Conservation (phyloP, 1,140 invertebrate species). For the Chlorops oryzae region DNA sequence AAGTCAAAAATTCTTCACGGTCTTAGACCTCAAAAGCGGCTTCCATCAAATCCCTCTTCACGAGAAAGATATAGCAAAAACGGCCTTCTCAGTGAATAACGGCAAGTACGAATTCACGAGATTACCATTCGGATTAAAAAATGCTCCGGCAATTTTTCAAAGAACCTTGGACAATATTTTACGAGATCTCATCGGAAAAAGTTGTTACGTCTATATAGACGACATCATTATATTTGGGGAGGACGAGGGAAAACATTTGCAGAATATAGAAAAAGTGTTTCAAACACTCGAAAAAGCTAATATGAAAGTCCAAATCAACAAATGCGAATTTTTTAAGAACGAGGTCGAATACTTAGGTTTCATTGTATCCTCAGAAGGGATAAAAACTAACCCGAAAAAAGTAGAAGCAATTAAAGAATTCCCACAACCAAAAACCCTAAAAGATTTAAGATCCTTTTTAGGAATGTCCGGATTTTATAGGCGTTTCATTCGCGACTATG, state of each 20-base stretch:
- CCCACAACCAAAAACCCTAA: constrained; percentile 11
- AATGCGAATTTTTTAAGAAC: constrained; percentile 44
- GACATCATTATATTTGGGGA: constrained; percentile 10
- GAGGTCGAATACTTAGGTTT: constrained; percentile 22
- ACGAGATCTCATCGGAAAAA: constrained; percentile 10
- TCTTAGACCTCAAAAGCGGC: background rate
- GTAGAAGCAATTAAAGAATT: constrained; percentile 13
- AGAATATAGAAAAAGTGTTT: constrained; percentile 5
- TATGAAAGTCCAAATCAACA: constrained; percentile 48
- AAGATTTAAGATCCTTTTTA: constrained; percentile 17
- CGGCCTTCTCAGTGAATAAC: background rate
- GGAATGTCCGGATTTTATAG: constrained; percentile 31
- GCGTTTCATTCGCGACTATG: constrained; percentile 38
- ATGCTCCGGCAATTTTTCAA: no score
- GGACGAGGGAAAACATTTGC: constrained; percentile 5
- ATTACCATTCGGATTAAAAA: no score
- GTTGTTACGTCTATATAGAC: constrained; percentile 12
- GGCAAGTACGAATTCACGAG: no score
- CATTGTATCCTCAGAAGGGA: constrained; percentile 13
- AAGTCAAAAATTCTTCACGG: no score
- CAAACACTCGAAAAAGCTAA: constrained; percentile 30
- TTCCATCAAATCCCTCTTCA: background rate
- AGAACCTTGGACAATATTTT: no score
- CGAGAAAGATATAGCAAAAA: background rate
- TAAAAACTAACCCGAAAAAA: constrained; percentile 17